These are phyloP conservation scores for Lordiphosa stackelbergi DNA, from an alignment of 1,140 invertebrate genomes.

Conservation along the genomic window DNA sequence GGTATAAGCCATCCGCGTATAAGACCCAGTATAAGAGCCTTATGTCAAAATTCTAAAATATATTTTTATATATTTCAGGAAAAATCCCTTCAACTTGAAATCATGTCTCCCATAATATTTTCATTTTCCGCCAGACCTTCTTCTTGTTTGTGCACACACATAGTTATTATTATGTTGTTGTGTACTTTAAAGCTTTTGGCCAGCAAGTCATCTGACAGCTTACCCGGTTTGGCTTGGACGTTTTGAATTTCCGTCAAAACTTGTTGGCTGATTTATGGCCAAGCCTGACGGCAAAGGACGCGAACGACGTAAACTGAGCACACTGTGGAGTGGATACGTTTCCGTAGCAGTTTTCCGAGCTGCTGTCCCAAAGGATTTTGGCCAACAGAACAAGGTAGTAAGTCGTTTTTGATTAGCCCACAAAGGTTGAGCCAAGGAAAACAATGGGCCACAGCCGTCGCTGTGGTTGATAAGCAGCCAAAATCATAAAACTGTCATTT, in stretches of 20 bases:
- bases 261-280: slow-evolving; percentile 63
- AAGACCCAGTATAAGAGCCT: no score
- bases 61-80: no score
- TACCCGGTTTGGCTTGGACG: slow-evolving; percentile 14
- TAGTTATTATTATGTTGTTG: no score
- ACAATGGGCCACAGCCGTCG: slow-evolving; percentile 1
- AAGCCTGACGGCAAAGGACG: slow-evolving; percentile 32
- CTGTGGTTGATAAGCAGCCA: slow-evolving; percentile 25
- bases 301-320: slow-evolving; percentile 47
- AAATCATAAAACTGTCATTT: slow-evolving; percentile 52
- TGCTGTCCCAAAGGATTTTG: slow-evolving; percentile 45
- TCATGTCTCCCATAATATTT: no score
- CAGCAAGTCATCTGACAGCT: slow-evolving; percentile 7
- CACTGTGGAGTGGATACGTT: slow-evolving; percentile 34
- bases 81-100: no score
- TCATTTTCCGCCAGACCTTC: no score
- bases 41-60: no score
- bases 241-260: slow-evolving; percentile 66
- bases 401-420: slow-evolving; percentile 53
- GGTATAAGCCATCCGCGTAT: no score
- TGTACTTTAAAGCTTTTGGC: slow-evolving; percentile 19
- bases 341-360: slow-evolving; percentile 23
- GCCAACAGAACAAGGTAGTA: slow-evolving; percentile 47
- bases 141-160: no score
- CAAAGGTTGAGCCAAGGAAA: slow-evolving; percentile 32